Conservation (phyloP, 2,113 vertebrate species). For the Caloenas nicobarica region DNA sequence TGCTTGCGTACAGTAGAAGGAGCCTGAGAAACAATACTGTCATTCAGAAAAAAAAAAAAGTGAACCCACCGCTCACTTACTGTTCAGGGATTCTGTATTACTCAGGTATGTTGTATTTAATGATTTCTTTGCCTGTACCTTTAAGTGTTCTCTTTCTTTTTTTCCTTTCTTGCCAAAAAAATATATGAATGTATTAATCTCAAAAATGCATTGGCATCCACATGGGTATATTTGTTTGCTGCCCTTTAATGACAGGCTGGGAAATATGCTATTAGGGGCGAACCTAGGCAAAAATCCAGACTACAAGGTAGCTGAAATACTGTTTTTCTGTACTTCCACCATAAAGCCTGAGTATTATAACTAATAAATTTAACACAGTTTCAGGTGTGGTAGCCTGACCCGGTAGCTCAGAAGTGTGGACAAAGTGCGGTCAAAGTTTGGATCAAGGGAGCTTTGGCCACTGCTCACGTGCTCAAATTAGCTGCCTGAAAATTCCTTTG, state of each 20-base stretch:
- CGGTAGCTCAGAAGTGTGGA: not conserved
- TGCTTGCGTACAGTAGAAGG: not conserved
- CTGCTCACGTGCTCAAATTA: not conserved
- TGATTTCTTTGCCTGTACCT: not conserved
- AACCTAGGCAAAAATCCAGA: not conserved
- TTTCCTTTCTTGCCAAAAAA: not conserved
- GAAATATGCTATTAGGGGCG: not conserved
- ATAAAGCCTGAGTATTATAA: not conserved
- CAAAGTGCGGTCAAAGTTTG: fast-evolving
- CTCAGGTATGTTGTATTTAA: not conserved
- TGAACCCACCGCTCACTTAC: not conserved
- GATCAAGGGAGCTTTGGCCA: not conserved
- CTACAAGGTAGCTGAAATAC: not conserved
- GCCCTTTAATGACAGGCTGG: not conserved
- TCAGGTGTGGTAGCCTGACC: not conserved
- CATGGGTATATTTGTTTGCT: not conserved
- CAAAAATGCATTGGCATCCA: fast-evolving
- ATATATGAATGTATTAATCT: not conserved
- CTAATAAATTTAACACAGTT: not conserved
- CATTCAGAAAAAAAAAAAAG: slow-evolving; percentile 22
- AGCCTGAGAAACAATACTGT: slow-evolving; percentile 37
- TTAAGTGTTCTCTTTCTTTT: not conserved
- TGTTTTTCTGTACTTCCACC: not conserved
- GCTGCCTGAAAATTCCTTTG: not conserved
- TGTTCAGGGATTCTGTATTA: slow-evolving; percentile 25